Evolutionary conservation across 2,888 invertebrate species (phyloP), one percentile per base, ranked within the genome.

Genomic region (Orthosia incerta): DNA sequence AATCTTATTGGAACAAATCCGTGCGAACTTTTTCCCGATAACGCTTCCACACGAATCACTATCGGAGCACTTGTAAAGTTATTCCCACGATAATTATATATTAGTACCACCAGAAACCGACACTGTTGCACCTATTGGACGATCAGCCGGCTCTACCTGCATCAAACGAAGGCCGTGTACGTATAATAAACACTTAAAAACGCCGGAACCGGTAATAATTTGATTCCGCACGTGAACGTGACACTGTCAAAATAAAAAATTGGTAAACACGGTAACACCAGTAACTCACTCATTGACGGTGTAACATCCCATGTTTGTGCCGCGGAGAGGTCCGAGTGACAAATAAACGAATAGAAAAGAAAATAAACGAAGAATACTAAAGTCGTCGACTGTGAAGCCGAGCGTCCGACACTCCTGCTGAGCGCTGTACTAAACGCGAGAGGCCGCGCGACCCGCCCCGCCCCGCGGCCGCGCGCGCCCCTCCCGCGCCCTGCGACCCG

Each of bases 261-360:
- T 87, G 86, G 90, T 89, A 84, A 90, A 91, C 90, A 92, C 91
- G 88, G 86, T 79, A 89, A 91, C 92, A 92, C 91, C 87, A 82
- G 83, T 74, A 91, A 92, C 90, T 93, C 92, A 93, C 93, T 94
- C 89, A 91, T 90, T 86, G 85, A 88, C 88, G 85, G 85, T 86
- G 89, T 85, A 90, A 92, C 93, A 93, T 94, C 90, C 91, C 92
- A 91, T 93, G 89, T 92, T 91, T 90, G 86, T 89, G 88, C 85
- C 89, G 89, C 89, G 88, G 90, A 88, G 88, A 89, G 92, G 92
- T 92, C 91, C 91, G 91, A 92, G 91, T 92, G 92, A 92, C 91
- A 95, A 96, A 96, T 95, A 96, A 96, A 96, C 93, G 95, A 96
- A 96, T 95, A 95, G 94, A 96, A 96, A 96, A 95, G 95, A 96